Percentiles rank a stretch among this genome's conserved stretches.
phyloP scores from a whole-genome alignment of 2,888 invertebrate species.

The Byasa hedistus region DNA sequence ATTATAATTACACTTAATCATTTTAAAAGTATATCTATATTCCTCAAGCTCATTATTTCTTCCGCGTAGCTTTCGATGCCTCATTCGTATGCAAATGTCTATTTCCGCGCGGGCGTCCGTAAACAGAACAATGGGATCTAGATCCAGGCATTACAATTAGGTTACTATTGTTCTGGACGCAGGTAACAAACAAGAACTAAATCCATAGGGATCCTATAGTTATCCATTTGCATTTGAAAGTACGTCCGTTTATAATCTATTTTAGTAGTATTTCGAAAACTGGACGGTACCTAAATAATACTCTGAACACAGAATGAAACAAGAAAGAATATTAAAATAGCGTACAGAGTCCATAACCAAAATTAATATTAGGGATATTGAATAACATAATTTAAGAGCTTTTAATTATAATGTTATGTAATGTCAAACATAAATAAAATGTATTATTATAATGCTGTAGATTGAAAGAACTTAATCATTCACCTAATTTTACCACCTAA shows the following conservation, averaged over 20 bases:
- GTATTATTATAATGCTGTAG: no score
- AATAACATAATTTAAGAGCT: no score
- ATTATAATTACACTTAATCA: background rate
- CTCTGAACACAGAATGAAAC: background rate
- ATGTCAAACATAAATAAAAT: no score
- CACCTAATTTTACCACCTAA: no score
- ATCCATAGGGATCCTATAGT: constrained; percentile 39
- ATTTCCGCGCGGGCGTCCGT: constrained; percentile 56
- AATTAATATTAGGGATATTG: no score
- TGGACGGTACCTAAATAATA: background rate
- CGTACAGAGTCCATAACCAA: no score
- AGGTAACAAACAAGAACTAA: constrained; percentile 34
- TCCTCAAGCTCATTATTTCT: constrained; percentile 23
- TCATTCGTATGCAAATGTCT: constrained; percentile 51
- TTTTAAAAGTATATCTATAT: constrained; percentile 19
- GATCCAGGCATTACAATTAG: constrained; percentile 62
- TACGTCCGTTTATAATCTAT: constrained; percentile 13
- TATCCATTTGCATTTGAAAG: constrained; percentile 29
- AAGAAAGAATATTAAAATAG: no score
- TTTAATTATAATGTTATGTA: no score
- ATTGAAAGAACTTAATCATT: no score
- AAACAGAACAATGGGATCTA: constrained; percentile 58
- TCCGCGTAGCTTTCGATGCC: constrained; percentile 19
- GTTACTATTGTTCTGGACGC: constrained; percentile 54
- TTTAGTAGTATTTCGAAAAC: background rate